These are phyloP conservation scores for Noctua fimbriata DNA, from an alignment of 2,888 invertebrate species.

Conservation along the genomic window DNA sequence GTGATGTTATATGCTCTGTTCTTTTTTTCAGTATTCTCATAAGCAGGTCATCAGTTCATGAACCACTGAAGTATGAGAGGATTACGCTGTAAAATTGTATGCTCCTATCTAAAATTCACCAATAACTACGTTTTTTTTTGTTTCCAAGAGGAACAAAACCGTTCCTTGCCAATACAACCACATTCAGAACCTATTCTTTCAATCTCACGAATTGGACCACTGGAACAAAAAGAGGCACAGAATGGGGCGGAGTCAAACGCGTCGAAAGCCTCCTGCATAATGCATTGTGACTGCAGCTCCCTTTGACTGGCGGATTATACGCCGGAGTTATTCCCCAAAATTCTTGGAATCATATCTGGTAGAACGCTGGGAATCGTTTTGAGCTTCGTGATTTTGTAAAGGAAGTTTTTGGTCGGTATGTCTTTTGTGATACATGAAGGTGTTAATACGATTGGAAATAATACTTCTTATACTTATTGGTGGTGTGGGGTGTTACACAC, in stretches of 20 bases:
- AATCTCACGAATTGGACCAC: conserved; percentile 40
- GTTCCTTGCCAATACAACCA: background rate
- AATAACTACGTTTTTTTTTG: background rate
- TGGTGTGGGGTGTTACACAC: background rate
- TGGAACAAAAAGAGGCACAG: conserved; percentile 65
- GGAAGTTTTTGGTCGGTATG: background rate
- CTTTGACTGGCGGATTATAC: conserved; percentile 80
- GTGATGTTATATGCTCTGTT: background rate
- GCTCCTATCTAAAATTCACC: background rate
- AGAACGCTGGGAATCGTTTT: background rate
- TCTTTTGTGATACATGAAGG: background rate
- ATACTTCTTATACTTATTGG: no score
- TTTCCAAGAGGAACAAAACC: background rate
- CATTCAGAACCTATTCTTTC: background rate
- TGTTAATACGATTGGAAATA: background rate
- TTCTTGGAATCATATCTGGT: conserved; percentile 49
- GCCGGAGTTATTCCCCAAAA: conserved; percentile 76
- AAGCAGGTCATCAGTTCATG: background rate
- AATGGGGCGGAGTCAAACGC: conserved; percentile 71
- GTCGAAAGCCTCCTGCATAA: conserved; percentile 84
- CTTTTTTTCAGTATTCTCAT: background rate
- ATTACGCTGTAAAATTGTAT: background rate
- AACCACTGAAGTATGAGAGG: background rate
- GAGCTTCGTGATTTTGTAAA: background rate
- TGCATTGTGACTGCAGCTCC: conserved; percentile 82